phyloP scores from a whole-genome alignment of 2,888 invertebrate species.

The Acanthosoma haemorrhoidale region DNA sequence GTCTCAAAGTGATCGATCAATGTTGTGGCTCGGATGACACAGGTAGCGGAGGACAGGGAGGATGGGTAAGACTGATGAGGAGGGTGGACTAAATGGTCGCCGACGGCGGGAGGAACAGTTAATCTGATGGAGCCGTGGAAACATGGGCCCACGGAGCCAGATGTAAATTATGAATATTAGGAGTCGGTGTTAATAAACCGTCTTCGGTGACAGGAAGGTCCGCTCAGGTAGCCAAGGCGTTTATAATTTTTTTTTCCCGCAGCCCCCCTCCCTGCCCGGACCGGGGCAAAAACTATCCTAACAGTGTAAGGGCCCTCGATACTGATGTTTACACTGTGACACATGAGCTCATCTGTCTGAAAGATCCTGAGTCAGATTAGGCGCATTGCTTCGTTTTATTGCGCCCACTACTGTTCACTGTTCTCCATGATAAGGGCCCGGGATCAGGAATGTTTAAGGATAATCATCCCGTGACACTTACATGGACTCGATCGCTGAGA shows the following conservation, averaged over 20 bases:
- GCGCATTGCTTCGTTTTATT: neutral
- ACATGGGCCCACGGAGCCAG: neutral
- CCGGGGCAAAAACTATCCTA: neutral
- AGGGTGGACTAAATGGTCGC: neutral
- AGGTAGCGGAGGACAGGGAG: no score
- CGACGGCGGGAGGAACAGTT: neutral
- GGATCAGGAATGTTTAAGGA: neutral
- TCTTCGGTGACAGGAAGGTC: neutral
- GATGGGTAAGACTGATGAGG: no score
- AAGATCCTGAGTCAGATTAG: neutral
- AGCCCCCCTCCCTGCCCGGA: neutral
- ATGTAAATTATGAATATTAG: slow-evolving; percentile 14
- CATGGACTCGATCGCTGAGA: no score
- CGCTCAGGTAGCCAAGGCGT: slow-evolving; percentile 8
- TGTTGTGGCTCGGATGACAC: no score
- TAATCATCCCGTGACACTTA: slow-evolving; percentile 1
- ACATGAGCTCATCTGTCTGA: slow-evolving; percentile 5
- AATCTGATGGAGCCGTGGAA: slow-evolving; percentile 7
- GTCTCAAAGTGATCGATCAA: no score
- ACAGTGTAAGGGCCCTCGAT: neutral
- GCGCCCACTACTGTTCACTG: neutral
- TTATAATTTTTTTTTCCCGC: neutral
- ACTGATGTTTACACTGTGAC: slow-evolving; percentile 1
- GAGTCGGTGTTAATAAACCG: neutral
- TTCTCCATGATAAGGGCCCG: no score